Evolutionary conservation across 2,888 invertebrate genomes (phyloP).

Genomic region (Gerris lacustris): DNA sequence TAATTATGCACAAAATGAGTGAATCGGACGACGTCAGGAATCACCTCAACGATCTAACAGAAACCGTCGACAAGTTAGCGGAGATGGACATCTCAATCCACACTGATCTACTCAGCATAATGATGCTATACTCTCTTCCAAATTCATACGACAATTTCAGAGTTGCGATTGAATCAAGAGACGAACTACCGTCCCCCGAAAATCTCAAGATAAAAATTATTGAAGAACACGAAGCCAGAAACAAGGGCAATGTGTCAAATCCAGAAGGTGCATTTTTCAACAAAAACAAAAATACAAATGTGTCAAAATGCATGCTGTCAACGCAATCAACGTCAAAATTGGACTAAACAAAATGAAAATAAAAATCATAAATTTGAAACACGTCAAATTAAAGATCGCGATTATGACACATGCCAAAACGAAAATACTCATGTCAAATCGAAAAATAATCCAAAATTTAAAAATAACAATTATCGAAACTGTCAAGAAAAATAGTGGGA

Average conservation of each 20-base stretch:
- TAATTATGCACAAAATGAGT: slow-evolving; percentile 34
- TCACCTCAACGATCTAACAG: slow-evolving; percentile 35
- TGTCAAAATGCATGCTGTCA: slow-evolving; percentile 7
- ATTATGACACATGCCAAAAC: not conserved
- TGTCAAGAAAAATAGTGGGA: not conserved
- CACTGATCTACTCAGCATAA: not conserved
- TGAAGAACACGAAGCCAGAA: slow-evolving; percentile 14
- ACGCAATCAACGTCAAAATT: not conserved
- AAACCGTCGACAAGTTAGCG: slow-evolving; percentile 34
- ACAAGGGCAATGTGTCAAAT: slow-evolving; percentile 7
- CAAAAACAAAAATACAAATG: slow-evolving; percentile 7
- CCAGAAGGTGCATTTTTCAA: slow-evolving; percentile 15
- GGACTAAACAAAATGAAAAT: not conserved
- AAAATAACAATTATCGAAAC: slow-evolving; percentile 8
- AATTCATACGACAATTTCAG: slow-evolving; percentile 33
- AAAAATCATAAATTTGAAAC: not conserved
- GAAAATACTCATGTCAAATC: not conserved
- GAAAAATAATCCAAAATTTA: slow-evolving; percentile 1
- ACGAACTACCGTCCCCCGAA: slow-evolving; percentile 32
- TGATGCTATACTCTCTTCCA: slow-evolving; percentile 33
- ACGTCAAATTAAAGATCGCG: not conserved
- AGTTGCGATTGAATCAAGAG: slow-evolving; percentile 35
- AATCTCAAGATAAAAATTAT: slow-evolving; percentile 30
- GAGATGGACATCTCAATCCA: slow-evolving; percentile 33
- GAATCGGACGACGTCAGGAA: slow-evolving; percentile 33